These are phyloP conservation scores for Cotesia glomerata DNA, from an alignment of 1,140 invertebrate species.

Conservation along the genomic window DNA sequence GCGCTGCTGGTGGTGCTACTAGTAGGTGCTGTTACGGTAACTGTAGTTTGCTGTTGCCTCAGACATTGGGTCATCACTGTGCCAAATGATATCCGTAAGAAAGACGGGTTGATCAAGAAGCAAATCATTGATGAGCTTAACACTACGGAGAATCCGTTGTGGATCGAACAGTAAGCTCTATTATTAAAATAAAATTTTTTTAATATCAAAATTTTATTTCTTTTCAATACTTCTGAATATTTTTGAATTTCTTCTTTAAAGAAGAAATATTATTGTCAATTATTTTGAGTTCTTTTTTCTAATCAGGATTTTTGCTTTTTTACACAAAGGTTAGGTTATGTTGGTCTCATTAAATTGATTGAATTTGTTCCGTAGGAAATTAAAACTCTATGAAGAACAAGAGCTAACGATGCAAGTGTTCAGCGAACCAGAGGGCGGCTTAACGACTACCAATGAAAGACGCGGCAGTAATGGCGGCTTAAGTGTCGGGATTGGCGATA, in stretches of 20 bases:
- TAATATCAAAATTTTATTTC: no score
- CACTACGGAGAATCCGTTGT: conserved; percentile 90
- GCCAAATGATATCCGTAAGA: conserved; percentile 72
- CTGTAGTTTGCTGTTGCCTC: conserved; percentile 87
- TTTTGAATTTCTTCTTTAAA: not conserved
- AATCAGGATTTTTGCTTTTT: no score
- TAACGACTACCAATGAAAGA: conserved; percentile 58
- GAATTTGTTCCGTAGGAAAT: conserved; percentile 68
- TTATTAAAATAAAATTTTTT: conserved; percentile 8
- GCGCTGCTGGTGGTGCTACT: conserved; percentile 85
- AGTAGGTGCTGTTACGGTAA: conserved; percentile 85
- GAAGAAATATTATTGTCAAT: no score
- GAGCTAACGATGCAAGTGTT: conserved; percentile 93
- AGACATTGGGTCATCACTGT: conserved; percentile 79
- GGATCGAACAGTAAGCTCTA: conserved; percentile 84
- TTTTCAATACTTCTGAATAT: not conserved
- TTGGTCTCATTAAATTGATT: not conserved
- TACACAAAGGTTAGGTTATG: no score
- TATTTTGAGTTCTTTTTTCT: no score
- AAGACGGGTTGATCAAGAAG: conserved; percentile 82
- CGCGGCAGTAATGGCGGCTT: conserved; percentile 59
- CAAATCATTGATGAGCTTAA: conserved; percentile 83
- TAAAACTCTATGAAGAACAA: conserved; percentile 90
- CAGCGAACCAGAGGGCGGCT: conserved; percentile 73
- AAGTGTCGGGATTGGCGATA: conserved; percentile 58